Conservation (phyloP, 2,797 vertebrate species). For the Tauraco hartlaubi region DNA sequence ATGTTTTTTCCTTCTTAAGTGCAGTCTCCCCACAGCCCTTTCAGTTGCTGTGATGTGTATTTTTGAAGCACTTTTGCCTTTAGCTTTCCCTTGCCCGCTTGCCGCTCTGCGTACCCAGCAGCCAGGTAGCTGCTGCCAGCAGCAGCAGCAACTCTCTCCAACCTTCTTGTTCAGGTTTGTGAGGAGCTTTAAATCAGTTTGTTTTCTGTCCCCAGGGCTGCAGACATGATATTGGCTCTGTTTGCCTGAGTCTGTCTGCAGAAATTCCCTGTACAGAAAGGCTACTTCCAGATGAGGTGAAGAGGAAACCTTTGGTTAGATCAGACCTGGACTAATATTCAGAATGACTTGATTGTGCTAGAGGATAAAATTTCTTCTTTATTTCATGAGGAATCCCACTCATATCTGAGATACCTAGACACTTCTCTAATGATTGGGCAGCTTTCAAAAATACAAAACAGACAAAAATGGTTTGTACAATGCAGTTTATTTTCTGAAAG, state of each 20-base stretch:
- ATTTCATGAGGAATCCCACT: neutral
- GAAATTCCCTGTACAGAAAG: neutral
- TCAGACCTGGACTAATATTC: neutral
- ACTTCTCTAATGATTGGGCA: neutral
- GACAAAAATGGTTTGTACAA: neutral
- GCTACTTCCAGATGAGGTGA: neutral
- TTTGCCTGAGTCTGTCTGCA: neutral
- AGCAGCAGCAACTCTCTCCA: neutral
- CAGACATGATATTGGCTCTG: neutral
- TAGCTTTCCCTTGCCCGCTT: neutral
- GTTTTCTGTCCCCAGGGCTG: neutral
- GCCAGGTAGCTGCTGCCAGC: neutral
- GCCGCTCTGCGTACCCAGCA: neutral
- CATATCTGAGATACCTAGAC: neutral
- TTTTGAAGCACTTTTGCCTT: neutral
- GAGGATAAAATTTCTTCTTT: neutral
- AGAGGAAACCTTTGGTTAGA: neutral
- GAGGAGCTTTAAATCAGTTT: neutral
- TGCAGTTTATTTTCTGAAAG: slow-evolving; percentile 20
- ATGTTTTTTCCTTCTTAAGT: neutral
- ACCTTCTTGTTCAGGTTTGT: neutral
- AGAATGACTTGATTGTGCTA: neutral
- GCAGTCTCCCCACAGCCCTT: neutral
- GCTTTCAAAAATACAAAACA: neutral
- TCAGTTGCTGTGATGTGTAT: neutral